These are phyloP conservation scores for Cardinalis cardinalis DNA, from an alignment of 2,113 vertebrate genomes.

Conservation along the genomic window DNA sequence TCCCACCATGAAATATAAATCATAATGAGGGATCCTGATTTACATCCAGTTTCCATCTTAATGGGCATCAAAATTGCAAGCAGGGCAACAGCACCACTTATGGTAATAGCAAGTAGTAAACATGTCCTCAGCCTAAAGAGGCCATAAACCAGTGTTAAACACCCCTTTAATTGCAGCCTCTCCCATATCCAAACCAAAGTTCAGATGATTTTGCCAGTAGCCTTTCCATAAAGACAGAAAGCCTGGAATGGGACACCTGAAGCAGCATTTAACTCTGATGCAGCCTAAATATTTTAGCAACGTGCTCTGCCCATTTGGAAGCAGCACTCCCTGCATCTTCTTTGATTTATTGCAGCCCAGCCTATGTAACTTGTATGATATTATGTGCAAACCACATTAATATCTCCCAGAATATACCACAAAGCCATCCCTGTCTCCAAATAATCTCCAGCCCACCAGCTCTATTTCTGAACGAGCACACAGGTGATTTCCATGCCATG, in stretches of 20 bases:
- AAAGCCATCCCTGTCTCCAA: neutral
- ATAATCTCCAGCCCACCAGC: neutral
- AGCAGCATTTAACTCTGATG: neutral
- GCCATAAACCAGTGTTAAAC: neutral
- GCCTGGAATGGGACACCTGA: neutral
- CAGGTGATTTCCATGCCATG: neutral
- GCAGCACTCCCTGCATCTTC: neutral
- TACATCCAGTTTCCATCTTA: conserved; percentile 65
- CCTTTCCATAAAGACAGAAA: conserved; percentile 2
- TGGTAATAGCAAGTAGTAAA: conserved; percentile 30
- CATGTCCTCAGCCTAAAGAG: neutral
- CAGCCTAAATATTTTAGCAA: conserved; percentile 24
- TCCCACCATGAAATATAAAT: conserved; percentile 61
- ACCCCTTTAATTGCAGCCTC: neutral
- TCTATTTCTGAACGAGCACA: too few relatives aligned
- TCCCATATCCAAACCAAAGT: neutral
- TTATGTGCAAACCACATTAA: rapidly evolving
- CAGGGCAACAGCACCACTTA: conserved; percentile 63
- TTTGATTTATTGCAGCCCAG: neutral
- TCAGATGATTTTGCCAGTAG: neutral
- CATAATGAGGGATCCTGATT: conserved; percentile 47
- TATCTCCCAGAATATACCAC: neutral
- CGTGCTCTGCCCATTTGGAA: neutral
- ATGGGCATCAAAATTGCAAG: conserved; percentile 44
- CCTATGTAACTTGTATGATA: neutral